phyloP scores from a whole-genome alignment of 2,113 vertebrate genomes.

The Varanus komodoensis region DNA sequence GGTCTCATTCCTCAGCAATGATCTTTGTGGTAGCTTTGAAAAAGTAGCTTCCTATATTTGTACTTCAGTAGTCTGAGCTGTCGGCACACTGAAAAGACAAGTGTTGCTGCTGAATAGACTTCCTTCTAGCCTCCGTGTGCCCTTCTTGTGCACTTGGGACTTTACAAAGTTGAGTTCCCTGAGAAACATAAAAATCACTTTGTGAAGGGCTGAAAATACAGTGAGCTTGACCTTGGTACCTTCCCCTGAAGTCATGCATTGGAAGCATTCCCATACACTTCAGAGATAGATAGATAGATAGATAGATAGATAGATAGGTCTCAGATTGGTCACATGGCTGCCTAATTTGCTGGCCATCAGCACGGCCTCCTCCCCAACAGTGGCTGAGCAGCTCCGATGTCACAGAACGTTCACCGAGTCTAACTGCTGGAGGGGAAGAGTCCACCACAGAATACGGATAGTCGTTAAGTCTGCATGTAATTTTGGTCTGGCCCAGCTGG shows the following conservation, averaged over 20 bases:
- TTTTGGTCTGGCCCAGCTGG: background rate
- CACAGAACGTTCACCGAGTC: background rate
- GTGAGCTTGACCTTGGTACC: background rate
- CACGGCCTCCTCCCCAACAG: background rate
- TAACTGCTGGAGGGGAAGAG: background rate
- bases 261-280: background rate
- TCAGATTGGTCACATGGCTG: background rate
- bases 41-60: slow-evolving; percentile 48
- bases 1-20: slow-evolving; percentile 63
- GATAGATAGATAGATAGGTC: no score
- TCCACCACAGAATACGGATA: background rate
- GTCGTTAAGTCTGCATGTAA: background rate
- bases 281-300: background rate
- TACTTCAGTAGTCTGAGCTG: slow-evolving; percentile 50
- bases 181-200: slow-evolving; percentile 28
- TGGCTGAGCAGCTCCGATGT: background rate
- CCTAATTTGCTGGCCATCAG: background rate
- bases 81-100: background rate
- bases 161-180: slow-evolving; percentile 30
- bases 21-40: slow-evolving; percentile 37
- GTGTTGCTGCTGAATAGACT: slow-evolving; percentile 45
- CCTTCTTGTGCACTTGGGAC: slow-evolving; percentile 4
- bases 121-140: slow-evolving; percentile 39
- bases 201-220: slow-evolving; percentile 43
- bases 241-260: slow-evolving; percentile 39